Evolutionary conservation across 2,888 invertebrate genomes (phyloP), one percentile per base, ranked within the genome.

Genomic region (Icerya purchasi): DNA sequence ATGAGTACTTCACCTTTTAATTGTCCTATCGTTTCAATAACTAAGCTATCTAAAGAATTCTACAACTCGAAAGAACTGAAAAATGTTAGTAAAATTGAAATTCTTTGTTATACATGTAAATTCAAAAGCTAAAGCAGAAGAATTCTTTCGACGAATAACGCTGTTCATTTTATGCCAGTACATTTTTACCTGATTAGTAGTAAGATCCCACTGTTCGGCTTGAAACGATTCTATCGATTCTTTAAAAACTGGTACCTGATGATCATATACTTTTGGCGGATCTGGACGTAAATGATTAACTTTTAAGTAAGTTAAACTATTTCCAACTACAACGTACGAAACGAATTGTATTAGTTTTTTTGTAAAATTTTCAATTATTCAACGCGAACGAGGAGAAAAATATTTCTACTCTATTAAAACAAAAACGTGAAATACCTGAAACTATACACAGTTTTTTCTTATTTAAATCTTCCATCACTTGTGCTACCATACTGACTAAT

Each of bases 151-250:
- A n/a, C n/a, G n/a, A n/a, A n/a, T n/a, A n/a, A n/a, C n/a, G n/a
- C n/a, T n/a, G n/a, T n/a, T n/a, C n/a, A n/a, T n/a, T n/a, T 24
- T 3, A 65, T 68, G 68, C n/a, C n/a, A n/a, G n/a, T n/a, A n/a
- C n/a, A n/a, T n/a, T n/a, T n/a, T n/a, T 63, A 87, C 88, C 78
- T 92, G 92, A 70, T 90, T 84, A 1, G 94, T 93, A 1, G 93
- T 93, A 36, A 94, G 78, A 70, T 94, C 94, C 92, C 93, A 93
- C 62, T 86, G 83, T 51, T 85, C 82, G 3, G 78, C 75, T 55
- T 79, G 77, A 25, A 81, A 80, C 21, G 78, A 75, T 63, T 79
- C 78, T 14, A 79, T 73, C 57, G 82, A 80, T 1, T 80, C 80
- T 22, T 83, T 73, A 65, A 93, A 78, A 58, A 93, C 80, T 0